These are phyloP conservation scores for Aphidius ervi DNA, from an alignment of 1,140 invertebrate genomes.

Conservation along the genomic window DNA sequence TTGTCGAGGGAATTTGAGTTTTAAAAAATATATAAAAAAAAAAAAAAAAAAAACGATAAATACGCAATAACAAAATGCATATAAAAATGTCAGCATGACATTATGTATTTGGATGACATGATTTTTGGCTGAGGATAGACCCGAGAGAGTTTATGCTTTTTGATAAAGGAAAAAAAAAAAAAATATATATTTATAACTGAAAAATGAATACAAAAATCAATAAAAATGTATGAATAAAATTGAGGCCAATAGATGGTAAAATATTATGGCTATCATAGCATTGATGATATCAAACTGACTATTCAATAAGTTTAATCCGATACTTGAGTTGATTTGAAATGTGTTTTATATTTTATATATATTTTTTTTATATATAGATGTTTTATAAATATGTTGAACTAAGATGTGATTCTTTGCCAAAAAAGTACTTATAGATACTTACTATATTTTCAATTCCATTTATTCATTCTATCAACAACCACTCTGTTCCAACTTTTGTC, in stretches of 20 bases:
- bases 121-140: conserved; percentile 7
- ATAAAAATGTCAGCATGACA: background rate
- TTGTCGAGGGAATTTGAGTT: background rate
- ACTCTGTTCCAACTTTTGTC: no score
- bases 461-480: no score
- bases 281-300: conserved; percentile 15
- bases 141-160: background rate
- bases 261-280: conserved; percentile 15
- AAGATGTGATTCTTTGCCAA: conserved; percentile 7
- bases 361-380: background rate
- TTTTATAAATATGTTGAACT: background rate
- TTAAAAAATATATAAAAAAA: background rate
- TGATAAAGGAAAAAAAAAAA: background rate
- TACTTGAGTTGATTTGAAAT: conserved; percentile 23
- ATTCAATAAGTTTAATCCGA: conserved; percentile 18
- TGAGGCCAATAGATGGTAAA: background rate
- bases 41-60: background rate
- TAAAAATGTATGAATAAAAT: background rate
- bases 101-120: conserved; percentile 6
- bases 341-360: conserved; percentile 17
- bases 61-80: background rate
- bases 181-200: background rate
- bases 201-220: background rate
- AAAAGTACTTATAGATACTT: conserved; percentile 12
- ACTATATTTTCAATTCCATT: background rate